Percentiles rank a stretch among this genome's conserved stretches.
phyloP scores from a whole-genome alignment of 1,140 invertebrate genomes.

The Manduca sexta region DNA sequence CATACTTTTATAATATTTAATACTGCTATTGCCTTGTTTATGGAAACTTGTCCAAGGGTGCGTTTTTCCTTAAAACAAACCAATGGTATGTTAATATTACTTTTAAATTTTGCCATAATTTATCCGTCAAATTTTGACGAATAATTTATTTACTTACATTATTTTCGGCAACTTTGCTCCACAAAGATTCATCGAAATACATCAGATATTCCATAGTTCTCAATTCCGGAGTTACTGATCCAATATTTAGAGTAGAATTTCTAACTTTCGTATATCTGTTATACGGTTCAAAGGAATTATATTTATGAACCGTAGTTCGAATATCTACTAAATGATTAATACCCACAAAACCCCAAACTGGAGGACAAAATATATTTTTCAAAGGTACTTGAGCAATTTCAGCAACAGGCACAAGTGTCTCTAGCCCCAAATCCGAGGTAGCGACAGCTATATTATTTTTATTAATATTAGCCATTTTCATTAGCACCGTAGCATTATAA shows the following conservation, averaged over 20 bases:
- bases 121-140: neutral
- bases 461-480: conserved; percentile 42
- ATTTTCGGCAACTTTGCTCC: conserved; percentile 39
- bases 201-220: conserved; percentile 64
- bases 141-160: conserved; percentile 29
- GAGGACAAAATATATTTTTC: conserved; percentile 67
- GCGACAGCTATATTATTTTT: conserved; percentile 66
- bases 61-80: conserved; percentile 2
- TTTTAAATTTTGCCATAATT: neutral
- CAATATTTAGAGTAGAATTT: conserved; percentile 59
- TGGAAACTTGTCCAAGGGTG: neutral
- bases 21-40: conserved; percentile 54
- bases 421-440: conserved; percentile 67
- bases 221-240: conserved; percentile 59
- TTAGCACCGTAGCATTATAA: conserved; percentile 67
- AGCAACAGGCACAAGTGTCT: conserved; percentile 41
- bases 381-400: conserved; percentile 54
- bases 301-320: conserved; percentile 60
- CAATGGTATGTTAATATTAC: neutral
- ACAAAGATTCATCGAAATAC: conserved; percentile 48
- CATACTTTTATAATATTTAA: conserved; percentile 59
- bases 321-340: conserved; percentile 70
- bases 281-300: conserved; percentile 58
- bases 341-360: conserved; percentile 74
- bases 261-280: conserved; percentile 49